phyloP scores from a whole-genome alignment of 2,888 invertebrate genomes.

The Zele albiditarsus region DNA sequence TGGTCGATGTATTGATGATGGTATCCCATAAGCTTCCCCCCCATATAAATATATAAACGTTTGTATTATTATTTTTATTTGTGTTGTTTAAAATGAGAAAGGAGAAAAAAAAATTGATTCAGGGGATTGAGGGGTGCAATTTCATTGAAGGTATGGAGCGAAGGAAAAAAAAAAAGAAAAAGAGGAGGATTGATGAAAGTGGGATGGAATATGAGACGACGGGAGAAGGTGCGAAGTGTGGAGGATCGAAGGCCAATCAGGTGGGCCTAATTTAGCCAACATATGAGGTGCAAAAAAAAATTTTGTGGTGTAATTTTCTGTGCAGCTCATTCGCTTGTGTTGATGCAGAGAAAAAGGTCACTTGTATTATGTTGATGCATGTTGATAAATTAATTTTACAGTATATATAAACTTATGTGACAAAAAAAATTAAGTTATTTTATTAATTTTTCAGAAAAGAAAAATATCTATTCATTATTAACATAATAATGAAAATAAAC shows the following conservation, averaged over 20 bases:
- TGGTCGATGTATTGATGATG: conserved; percentile 1
- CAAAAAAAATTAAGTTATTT: no score
- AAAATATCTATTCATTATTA: no score
- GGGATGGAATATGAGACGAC: conserved; percentile 32
- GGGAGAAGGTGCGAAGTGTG: conserved; percentile 51
- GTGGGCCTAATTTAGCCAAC: conserved; percentile 53
- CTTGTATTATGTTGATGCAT: neutral
- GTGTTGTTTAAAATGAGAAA: no score
- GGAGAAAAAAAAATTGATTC: neutral
- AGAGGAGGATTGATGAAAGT: conserved; percentile 27
- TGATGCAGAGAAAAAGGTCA: neutral
- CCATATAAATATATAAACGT: neutral
- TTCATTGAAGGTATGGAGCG: neutral
- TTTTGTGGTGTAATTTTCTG: conserved; percentile 49
- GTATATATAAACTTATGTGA: no score
- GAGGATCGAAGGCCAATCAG: conserved; percentile 31
- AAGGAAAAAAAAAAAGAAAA: conserved; percentile 1
- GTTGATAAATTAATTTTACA: neutral
- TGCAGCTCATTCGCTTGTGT: no score
- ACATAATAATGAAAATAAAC: no score
- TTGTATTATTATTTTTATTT: neutral
- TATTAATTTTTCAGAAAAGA: no score
- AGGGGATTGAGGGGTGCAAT: neutral
- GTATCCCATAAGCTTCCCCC: neutral
- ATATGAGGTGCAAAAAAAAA: conserved; percentile 55